Percentiles rank a stretch among this genome's conserved stretches.
These are phyloP conservation scores for Papilio helenus DNA, from an alignment of 1,140 invertebrate species.

Conservation along the genomic window DNA sequence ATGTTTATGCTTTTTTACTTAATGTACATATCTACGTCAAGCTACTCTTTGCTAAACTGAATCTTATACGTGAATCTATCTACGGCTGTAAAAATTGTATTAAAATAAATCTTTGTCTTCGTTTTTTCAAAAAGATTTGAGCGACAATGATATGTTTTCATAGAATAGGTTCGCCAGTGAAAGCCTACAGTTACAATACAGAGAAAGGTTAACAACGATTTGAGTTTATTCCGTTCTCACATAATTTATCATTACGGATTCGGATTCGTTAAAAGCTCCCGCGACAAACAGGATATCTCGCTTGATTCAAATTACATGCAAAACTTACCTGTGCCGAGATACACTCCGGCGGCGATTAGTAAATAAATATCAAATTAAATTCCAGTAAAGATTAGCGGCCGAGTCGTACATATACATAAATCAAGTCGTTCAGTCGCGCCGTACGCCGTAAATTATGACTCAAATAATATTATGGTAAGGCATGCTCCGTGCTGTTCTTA, in stretches of 20 bases:
- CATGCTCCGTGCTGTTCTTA: slow-evolving; percentile 47
- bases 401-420: slow-evolving; percentile 67
- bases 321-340: slow-evolving; percentile 53
- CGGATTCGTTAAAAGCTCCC: slow-evolving; percentile 27
- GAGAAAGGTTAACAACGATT: neutral
- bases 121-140: neutral
- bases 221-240: slow-evolving; percentile 4
- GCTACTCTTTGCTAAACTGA: no score
- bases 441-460: slow-evolving; percentile 66
- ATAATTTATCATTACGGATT: slow-evolving; percentile 33
- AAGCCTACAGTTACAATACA: neutral
- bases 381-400: slow-evolving; percentile 73
- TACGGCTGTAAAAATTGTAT: neutral
- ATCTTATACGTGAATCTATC: no score
- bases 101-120: neutral
- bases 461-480: slow-evolving; percentile 73
- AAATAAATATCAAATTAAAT: slow-evolving; percentile 78
- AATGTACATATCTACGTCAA: no score
- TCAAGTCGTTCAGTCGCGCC: slow-evolving; percentile 59
- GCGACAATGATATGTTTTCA: neutral
- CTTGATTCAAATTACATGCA: slow-evolving; percentile 49
- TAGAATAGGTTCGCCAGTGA: neutral
- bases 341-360: slow-evolving; percentile 63
- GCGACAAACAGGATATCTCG: slow-evolving; percentile 29
- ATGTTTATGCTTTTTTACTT: neutral